Conservation (phyloP, 2,113 vertebrate genomes). For the Sinocyclocheilus grahami region DNA sequence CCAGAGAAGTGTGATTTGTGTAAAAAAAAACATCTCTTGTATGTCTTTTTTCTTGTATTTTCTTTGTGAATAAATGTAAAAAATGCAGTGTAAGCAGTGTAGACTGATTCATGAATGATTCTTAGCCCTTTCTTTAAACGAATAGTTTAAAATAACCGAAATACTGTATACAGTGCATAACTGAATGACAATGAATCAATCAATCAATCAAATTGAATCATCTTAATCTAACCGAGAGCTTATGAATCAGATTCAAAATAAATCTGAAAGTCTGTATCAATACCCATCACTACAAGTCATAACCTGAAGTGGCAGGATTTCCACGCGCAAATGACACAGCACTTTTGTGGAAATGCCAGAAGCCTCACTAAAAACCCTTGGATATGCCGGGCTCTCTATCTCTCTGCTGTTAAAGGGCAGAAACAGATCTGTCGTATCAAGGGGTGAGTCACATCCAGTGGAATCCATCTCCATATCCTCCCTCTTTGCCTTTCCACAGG, state of each 20-base stretch:
- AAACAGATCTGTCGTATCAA: not conserved
- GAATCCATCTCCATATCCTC: conserved; percentile 10
- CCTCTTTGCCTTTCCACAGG: conserved; percentile 12
- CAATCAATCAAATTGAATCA: not conserved
- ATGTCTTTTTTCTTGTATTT: too few relatives aligned
- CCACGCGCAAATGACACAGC: conserved; percentile 3
- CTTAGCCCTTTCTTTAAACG: not conserved
- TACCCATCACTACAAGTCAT: not conserved
- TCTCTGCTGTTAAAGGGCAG: not conserved
- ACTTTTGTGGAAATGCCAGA: conserved; percentile 1
- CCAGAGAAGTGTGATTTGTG: not conserved
- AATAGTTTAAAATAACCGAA: not conserved
- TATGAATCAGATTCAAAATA: not conserved
- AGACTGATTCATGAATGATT: too few relatives aligned
- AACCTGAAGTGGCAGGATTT: not conserved
- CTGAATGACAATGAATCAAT: not conserved
- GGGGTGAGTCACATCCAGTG: conserved; percentile 24
- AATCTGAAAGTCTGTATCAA: not conserved
- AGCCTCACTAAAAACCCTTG: not conserved
- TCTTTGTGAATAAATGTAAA: too few relatives aligned
- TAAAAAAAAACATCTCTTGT: not conserved
- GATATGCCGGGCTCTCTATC: not conserved
- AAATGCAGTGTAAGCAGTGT: too few relatives aligned
- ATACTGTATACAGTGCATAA: not conserved
- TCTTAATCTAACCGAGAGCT: not conserved